Base-by-base conservation (phyloP, 2,113 vertebrate genomes). In the Nerophis lumbriciformis region DNA sequence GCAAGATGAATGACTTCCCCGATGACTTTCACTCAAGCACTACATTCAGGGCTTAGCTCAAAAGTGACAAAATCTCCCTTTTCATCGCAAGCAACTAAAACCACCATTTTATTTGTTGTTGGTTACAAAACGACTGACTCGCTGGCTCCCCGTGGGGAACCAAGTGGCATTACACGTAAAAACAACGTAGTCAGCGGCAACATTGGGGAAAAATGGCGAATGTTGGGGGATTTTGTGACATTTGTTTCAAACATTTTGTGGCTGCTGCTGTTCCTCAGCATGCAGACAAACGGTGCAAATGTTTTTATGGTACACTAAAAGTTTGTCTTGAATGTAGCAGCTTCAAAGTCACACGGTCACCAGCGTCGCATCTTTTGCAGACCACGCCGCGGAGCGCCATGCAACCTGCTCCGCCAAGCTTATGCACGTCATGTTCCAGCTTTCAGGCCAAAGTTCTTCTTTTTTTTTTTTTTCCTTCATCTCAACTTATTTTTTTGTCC, bases 401-500 rank as follows among this genome's bases (percentile, higher is more conserved):
- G 28, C 28, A 28, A 28, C 28, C 28, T 28, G 28, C 28, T 28
- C 28, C 28, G 28, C 28, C 28, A 15, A 50, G 48, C 15, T n/a
- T 15, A 6, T 49, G 15, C n/a, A n/a, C 8, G 14, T 16, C 15
- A 50, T 45, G 54, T 44, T 47, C 14, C 15, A 51, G 48, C 53
- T 70, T 58, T 42, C 6, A 66, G 9, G 21, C 53, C 57, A 69
- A 48, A 64, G 63, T 59, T 57, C 55, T 48, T 37, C 16, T 65
- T 69, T 14, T n/a, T 6, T 61, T 53, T 44, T 35, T 9, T n/a
- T 47, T 48, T 10, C 42, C 28, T 2, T 13, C 57, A 19, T 67
- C 50, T 64, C 47, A 21, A 49, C 65, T 28, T 36, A 74, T 55
- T 28, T 38, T 48, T 71, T 63, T 53, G 63, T 75, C 66, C 59